Percentiles rank a stretch among this genome's conserved stretches.
These are phyloP conservation scores for Liasis olivaceus DNA, from an alignment of 2,797 vertebrate genomes.

Conservation along the genomic window DNA sequence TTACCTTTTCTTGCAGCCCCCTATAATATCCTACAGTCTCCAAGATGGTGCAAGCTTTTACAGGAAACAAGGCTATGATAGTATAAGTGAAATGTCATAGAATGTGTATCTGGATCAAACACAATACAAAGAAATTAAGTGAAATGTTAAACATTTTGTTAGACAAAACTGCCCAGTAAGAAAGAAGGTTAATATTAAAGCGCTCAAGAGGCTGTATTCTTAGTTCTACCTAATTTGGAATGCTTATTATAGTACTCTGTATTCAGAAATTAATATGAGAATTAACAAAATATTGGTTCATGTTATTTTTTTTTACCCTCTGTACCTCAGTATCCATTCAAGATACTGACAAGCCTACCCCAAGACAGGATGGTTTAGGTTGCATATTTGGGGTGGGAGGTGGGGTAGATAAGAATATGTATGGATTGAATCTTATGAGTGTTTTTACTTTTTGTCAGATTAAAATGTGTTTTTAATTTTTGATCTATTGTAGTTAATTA, in stretches of 20 bases:
- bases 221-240: slow-evolving; percentile 42
- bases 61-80: not conserved
- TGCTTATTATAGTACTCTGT: slow-evolving; percentile 38
- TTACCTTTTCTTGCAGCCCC: too few species aligned
- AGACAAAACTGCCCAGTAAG: slow-evolving; percentile 20
- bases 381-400: not conserved
- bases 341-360: slow-evolving; percentile 22
- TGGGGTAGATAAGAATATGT: not conserved
- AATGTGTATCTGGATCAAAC: not conserved
- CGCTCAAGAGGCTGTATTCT: not conserved
- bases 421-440: not conserved
- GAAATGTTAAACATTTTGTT: not conserved
- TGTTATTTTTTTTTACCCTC: slow-evolving; percentile 29
- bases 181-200: slow-evolving; percentile 21
- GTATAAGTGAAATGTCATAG: not conserved
- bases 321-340: slow-evolving; percentile 24
- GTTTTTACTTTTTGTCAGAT: not conserved
- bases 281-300: slow-evolving; percentile 34
- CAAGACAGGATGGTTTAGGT: not conserved
- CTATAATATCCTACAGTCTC: too few species aligned
- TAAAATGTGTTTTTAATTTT: slow-evolving; percentile 11
- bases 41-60: too few species aligned
- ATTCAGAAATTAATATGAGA: slow-evolving; percentile 43
- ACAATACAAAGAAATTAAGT: slow-evolving; percentile 8
- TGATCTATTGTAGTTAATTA: slow-evolving; percentile 34